These are phyloP conservation scores for Dione juno DNA, from an alignment of 2,888 invertebrate genomes.

Conservation along the genomic window DNA sequence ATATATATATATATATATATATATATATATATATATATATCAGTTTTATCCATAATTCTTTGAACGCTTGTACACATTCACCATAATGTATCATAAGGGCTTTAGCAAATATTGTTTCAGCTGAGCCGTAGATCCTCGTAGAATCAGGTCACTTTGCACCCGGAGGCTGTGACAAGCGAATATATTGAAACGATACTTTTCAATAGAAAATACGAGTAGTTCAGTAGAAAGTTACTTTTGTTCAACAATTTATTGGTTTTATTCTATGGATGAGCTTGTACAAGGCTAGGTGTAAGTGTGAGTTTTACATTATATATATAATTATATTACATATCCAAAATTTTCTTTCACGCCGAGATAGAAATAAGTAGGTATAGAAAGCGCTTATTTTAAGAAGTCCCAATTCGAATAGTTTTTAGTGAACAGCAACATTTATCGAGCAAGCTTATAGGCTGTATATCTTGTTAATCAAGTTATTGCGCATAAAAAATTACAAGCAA, in stretches of 20 bases:
- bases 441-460: no score
- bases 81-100: neutral
- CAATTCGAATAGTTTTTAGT: no score
- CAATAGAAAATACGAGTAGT: neutral
- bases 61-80: neutral
- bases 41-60: neutral
- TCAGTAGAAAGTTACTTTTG: neutral
- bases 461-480: no score
- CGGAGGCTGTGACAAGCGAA: neutral
- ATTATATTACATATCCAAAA: no score
- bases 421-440: no score
- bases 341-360: no score
- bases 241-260: neutral
- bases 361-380: no score
- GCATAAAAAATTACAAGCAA: no score
- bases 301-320: no score
- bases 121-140: neutral
- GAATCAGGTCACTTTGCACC: neutral
- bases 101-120: conserved; percentile 1
- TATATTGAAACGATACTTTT: neutral
- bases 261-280: neutral
- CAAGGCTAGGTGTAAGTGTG: neutral
- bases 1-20: no score
- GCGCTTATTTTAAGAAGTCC: no score
- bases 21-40: neutral